phyloP scores from a whole-genome alignment of 2,113 vertebrate genomes.

The Notarius quadriscutis region DNA sequence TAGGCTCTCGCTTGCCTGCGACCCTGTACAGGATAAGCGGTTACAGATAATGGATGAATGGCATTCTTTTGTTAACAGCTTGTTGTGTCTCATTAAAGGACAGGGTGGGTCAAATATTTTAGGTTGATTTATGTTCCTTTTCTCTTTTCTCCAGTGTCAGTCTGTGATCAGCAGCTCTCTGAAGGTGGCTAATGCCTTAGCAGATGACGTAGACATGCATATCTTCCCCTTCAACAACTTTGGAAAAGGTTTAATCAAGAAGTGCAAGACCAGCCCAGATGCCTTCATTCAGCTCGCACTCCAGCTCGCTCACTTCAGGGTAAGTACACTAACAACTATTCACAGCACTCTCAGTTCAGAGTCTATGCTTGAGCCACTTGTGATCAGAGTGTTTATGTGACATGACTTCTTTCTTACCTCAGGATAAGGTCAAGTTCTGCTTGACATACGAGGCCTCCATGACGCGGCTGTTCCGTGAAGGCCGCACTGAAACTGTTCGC shows the following conservation, averaged over 20 bases:
- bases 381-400: neutral
- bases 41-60: too few species aligned
- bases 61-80: neutral
- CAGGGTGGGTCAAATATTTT: neutral
- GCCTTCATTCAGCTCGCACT: conserved; percentile 91
- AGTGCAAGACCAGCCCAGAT: conserved; percentile 88
- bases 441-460: conserved; percentile 97
- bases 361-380: neutral
- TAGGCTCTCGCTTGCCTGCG: too few species aligned
- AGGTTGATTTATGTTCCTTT: neutral
- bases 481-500: conserved; percentile 93
- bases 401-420: conserved; percentile 9
- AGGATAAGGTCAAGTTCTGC: conserved; percentile 96
- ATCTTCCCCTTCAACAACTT: conserved; percentile 84
- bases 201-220: conserved; percentile 86
- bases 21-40: too few species aligned
- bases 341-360: neutral
- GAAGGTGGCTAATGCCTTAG: conserved; percentile 76
- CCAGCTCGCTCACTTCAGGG: conserved; percentile 93
- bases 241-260: conserved; percentile 94
- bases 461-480: conserved; percentile 96
- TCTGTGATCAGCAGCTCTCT: conserved; percentile 81
- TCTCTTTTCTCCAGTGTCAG: conserved; percentile 78
- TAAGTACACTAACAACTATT: conserved; percentile 48
- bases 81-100: neutral